A percentile compares a stretch with the other conserved stretches of the same genome.
Conservation (phyloP, 92 coral and sea anemone genomes). For the Chrysogorgia sp. region DNA sequence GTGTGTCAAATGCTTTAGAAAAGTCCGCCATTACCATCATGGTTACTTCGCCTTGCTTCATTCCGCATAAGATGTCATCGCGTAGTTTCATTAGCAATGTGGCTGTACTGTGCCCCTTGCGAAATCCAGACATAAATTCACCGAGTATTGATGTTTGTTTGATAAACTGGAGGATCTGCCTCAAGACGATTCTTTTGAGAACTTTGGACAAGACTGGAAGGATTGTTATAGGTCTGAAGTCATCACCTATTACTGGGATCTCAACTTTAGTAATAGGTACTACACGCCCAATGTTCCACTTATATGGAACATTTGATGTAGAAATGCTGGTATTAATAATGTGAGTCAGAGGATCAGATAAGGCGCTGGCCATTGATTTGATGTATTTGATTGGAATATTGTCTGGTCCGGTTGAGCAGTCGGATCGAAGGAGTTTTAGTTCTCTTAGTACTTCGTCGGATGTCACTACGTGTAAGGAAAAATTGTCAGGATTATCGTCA, state of each 20-base stretch:
- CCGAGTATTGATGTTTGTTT: neutral
- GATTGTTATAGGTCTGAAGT: conserved; percentile 8
- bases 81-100: conserved; percentile 47
- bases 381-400: neutral
- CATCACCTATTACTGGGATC: neutral
- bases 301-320: neutral
- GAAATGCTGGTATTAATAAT: neutral
- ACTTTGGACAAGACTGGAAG: no score
- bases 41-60: conserved; percentile 51
- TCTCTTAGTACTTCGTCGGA: neutral
- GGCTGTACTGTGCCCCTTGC: conserved; percentile 46
- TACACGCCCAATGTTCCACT: neutral
- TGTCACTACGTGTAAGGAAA: neutral
- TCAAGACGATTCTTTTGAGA: neutral
- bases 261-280: neutral
- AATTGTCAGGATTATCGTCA: neutral
- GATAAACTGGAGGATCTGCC: conserved; percentile 1
- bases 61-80: conserved; percentile 39
- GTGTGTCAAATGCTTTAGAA: conserved; percentile 60
- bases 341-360: neutral
- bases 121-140: conserved; percentile 7
- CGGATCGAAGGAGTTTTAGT: neutral
- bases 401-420: neutral
- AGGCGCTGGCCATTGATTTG: neutral
- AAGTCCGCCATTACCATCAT: conserved; percentile 47